Conservation (phyloP, 1,140 invertebrate genomes). For the Aphaenogaster ashmeadi region DNA sequence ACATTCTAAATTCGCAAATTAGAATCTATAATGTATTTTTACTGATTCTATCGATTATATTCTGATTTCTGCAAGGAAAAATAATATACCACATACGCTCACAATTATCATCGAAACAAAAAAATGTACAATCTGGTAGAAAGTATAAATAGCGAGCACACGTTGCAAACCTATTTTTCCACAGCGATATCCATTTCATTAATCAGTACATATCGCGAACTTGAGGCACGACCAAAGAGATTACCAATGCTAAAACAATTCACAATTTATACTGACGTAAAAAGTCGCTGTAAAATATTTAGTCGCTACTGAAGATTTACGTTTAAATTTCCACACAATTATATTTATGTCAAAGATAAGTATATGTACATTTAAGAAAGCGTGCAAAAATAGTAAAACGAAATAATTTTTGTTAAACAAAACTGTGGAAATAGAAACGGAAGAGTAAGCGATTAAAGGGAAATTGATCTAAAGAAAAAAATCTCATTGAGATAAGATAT, state of each 20-base stretch:
- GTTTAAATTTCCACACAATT: not conserved
- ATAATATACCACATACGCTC: not conserved
- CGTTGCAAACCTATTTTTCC: not conserved
- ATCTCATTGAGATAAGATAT: not conserved
- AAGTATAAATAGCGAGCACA: not conserved
- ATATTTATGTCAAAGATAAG: not conserved
- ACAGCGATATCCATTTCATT: not conserved
- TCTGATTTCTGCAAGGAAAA: not conserved
- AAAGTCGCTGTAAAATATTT: not conserved
- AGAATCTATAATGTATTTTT: not conserved
- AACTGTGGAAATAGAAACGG: not conserved
- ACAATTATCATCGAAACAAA: not conserved
- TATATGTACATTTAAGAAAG: not conserved
- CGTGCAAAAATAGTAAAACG: not conserved
- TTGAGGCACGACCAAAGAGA: not conserved
- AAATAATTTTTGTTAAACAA: not conserved
- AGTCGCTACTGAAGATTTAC: not conserved
- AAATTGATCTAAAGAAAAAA: not conserved
- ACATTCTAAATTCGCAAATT: not conserved
- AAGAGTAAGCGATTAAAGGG: not conserved
- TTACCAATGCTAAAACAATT: conserved; percentile 28
- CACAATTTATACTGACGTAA: not conserved
- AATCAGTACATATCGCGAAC: not conserved
- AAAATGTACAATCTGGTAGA: not conserved
- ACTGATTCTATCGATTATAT: not conserved